Conservation (phyloP, 2,797 vertebrate genomes). For the Enteromius paludinosus region DNA sequence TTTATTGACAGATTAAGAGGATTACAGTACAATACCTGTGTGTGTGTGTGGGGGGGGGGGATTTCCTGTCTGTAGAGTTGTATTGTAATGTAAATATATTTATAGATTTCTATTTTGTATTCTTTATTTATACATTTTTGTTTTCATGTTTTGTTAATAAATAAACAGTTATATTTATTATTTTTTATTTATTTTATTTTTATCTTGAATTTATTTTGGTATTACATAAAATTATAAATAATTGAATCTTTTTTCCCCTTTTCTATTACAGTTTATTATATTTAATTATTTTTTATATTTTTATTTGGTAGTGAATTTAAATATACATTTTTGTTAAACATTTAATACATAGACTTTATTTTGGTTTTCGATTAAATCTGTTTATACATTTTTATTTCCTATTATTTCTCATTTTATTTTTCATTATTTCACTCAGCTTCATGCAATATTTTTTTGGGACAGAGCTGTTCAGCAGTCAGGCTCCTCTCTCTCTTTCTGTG, state of each 20-base stretch:
- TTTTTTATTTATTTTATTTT: not conserved
- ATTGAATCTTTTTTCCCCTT: too few species aligned
- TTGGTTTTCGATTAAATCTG: not conserved
- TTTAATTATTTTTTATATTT: not conserved
- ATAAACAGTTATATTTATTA: not conserved
- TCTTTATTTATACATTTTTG: not conserved
- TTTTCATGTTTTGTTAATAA: not conserved
- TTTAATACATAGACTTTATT: not conserved
- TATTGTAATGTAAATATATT: not conserved
- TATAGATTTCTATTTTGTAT: not conserved
- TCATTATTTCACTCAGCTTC: not conserved
- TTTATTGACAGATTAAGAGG: conserved; percentile 69
- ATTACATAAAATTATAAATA: too few species aligned
- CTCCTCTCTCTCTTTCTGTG: not conserved
- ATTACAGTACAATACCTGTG: conserved; percentile 51
- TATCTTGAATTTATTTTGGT: not conserved
- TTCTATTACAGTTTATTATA: not conserved
- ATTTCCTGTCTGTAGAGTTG: too few species aligned
- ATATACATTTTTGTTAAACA: not conserved
- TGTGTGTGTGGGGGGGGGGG: too few species aligned
- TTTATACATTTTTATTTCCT: not conserved
- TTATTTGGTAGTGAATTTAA: not conserved
- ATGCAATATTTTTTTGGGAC: not conserved
- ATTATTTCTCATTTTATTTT: not conserved
- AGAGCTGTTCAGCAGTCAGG: not conserved